Conservation (phyloP, 2,113 vertebrate species). For the Sylvietta virens region DNA sequence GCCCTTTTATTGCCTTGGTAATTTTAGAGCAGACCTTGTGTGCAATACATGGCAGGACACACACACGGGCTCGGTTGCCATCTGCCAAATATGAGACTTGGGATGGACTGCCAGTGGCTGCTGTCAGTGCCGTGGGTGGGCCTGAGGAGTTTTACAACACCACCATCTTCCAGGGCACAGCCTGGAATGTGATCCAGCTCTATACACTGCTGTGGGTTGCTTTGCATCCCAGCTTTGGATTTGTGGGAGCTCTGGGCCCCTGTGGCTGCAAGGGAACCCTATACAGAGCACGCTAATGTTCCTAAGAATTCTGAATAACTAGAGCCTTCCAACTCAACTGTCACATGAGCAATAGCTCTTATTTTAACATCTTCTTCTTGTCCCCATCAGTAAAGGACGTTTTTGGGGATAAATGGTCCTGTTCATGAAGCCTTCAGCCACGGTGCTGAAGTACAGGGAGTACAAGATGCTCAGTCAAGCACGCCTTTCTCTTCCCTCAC, state of each 20-base stretch:
- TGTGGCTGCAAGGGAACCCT: not conserved
- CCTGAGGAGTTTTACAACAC: not conserved
- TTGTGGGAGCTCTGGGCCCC: not conserved
- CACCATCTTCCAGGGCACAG: not conserved
- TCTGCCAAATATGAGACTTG: not conserved
- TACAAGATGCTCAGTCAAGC: not conserved
- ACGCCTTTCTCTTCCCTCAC: not conserved
- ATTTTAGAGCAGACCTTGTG: not conserved
- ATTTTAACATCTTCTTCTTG: not conserved
- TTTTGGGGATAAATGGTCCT: not conserved
- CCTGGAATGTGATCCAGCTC: too few relatives aligned
- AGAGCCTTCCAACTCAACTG: not conserved
- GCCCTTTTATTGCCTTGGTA: not conserved
- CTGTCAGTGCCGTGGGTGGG: not conserved
- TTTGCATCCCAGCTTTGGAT: not conserved
- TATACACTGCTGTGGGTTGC: not conserved
- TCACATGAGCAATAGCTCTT: not conserved
- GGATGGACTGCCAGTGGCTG: not conserved
- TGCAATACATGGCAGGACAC: not conserved
- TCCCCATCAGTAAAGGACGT: accelerated
- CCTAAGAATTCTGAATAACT: not conserved
- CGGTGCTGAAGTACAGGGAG: not conserved
- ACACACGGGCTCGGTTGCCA: not conserved
- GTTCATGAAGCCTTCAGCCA: not conserved
- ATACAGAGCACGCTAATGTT: not conserved